phyloP scores from a whole-genome alignment of 2,113 vertebrate genomes.

The Ranitomeya imitator region DNA sequence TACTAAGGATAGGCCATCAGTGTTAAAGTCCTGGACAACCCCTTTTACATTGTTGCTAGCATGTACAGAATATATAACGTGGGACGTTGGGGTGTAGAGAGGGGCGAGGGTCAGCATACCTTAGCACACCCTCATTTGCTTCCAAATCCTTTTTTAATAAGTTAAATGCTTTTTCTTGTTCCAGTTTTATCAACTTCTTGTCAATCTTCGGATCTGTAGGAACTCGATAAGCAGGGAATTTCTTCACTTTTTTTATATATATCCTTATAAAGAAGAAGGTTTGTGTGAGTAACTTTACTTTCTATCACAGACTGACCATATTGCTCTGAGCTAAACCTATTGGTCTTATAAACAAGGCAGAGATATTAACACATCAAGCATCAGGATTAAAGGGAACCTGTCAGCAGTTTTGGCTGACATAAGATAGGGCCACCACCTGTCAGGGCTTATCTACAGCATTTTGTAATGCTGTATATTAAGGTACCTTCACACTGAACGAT shows the following conservation, averaged over 20 bases:
- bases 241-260: slow-evolving; percentile 87
- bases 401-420: too few species aligned
- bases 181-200: slow-evolving; percentile 83
- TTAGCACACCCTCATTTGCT: slow-evolving; percentile 77
- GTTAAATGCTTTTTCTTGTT: slow-evolving; percentile 85
- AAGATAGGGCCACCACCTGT: too few species aligned
- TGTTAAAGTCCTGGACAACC: too few species aligned
- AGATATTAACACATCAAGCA: background rate
- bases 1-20: too few species aligned
- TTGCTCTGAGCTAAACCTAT: background rate
- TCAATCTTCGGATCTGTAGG: slow-evolving; percentile 83
- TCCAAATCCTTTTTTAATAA: slow-evolving; percentile 81
- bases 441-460: too few species aligned
- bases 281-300: background rate
- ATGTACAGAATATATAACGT: background rate
- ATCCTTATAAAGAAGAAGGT: slow-evolving; percentile 71
- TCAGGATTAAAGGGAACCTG: background rate
- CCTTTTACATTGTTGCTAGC: background rate
- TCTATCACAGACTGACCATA: background rate
- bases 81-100: background rate
- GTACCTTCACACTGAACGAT: too few species aligned
- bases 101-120: slow-evolving; percentile 65
- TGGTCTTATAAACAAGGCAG: background rate
- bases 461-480: too few species aligned
- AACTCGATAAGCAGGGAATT: slow-evolving; percentile 83